Evolutionary conservation across 2,888 invertebrate species (phyloP).

Genomic region (Rhimphoctona megacephalus): DNA sequence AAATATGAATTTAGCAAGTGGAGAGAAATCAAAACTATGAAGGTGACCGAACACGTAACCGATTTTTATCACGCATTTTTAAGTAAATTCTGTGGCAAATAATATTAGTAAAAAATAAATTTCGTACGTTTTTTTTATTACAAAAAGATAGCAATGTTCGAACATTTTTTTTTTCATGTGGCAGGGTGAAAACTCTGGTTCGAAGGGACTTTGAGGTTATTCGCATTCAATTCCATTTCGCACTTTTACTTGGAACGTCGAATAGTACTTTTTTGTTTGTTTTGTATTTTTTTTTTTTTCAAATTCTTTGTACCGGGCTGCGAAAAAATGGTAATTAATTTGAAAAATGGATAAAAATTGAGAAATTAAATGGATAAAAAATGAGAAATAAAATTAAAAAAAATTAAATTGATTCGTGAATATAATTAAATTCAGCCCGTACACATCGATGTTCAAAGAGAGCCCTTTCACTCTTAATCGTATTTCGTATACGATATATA

Average conservation of each 20-base stretch:
- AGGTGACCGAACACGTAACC: too few relatives aligned
- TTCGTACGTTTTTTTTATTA: too few relatives aligned
- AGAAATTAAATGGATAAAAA: background rate
- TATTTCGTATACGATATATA: constrained; percentile 55
- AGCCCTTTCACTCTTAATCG: constrained; percentile 31
- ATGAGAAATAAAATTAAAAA: background rate
- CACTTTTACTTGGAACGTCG: constrained; percentile 64
- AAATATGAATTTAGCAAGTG: background rate
- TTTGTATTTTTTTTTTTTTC: constrained; percentile 23
- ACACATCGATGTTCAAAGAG: constrained; percentile 44
- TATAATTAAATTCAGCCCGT: constrained; percentile 28
- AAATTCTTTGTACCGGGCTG: constrained; percentile 46
- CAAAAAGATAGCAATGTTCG: too few relatives aligned
- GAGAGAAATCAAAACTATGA: too few relatives aligned
- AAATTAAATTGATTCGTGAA: background rate
- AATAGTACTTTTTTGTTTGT: background rate
- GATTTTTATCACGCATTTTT: too few relatives aligned
- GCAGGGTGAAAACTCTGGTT: constrained; percentile 1
- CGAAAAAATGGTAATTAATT: constrained; percentile 6
- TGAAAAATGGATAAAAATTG: constrained; percentile 6
- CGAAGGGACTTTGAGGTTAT: constrained; percentile 7
- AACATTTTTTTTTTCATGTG: background rate
- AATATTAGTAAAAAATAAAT: too few relatives aligned
- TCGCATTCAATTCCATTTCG: constrained; percentile 74
- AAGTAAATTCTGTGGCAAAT: too few relatives aligned